Percentiles rank a stretch among this genome's conserved stretches.
Conservation (phyloP, 2,797 vertebrate species). For the Phalloptychus januarius region DNA sequence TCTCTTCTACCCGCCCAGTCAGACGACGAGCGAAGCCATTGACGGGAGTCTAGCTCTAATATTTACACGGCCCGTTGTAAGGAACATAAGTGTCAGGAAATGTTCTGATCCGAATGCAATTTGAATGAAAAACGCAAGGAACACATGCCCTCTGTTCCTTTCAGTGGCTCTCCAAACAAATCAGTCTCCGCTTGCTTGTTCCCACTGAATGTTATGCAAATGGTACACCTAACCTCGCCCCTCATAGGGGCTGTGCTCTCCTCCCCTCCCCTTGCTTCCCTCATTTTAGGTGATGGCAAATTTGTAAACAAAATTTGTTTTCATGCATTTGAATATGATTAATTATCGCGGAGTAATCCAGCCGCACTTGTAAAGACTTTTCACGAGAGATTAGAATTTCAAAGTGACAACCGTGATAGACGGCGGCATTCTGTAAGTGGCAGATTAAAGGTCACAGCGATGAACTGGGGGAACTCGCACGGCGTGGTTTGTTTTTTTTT, state of each 20-base stretch:
- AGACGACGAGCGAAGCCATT: conserved; percentile 10
- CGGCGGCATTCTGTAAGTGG: conserved; percentile 80
- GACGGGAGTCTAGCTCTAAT: conserved; percentile 43
- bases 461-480: conserved; percentile 71
- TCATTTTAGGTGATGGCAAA: conserved; percentile 79
- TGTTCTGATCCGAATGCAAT: conserved; percentile 50
- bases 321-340: conserved; percentile 85
- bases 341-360: conserved; percentile 86
- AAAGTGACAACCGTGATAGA: conserved; percentile 87
- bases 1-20: conserved; percentile 27
- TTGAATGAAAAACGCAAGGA: conserved; percentile 59
- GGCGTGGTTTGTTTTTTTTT: conserved; percentile 43
- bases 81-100: conserved; percentile 57
- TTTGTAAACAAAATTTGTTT: conserved; percentile 86
- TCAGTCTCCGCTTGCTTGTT: conserved; percentile 46
- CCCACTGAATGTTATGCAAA: conserved; percentile 68
- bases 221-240: conserved; percentile 70
- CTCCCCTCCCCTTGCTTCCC: conserved; percentile 65
- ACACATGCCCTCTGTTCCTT: conserved; percentile 23
- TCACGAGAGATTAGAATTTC: conserved; percentile 85
- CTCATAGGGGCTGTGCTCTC: conserved; percentile 50
- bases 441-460: conserved; percentile 85
- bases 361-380: conserved; percentile 84
- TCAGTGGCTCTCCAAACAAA: conserved; percentile 43
- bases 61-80: conserved; percentile 41